These are phyloP conservation scores for Eueremaeus valkanovi DNA, from an alignment of 2,888 invertebrate genomes.

Conservation along the genomic window DNA sequence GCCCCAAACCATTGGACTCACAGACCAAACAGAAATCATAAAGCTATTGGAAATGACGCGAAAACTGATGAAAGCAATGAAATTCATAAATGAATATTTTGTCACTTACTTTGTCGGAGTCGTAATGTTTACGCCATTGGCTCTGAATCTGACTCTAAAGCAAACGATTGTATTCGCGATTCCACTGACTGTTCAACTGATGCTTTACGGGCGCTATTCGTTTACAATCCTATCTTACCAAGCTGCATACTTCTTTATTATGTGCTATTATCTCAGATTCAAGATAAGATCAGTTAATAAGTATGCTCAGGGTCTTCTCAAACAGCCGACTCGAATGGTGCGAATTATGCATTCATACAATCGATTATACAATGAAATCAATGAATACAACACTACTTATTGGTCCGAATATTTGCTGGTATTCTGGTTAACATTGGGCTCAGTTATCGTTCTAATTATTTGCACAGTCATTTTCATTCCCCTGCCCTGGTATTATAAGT, in stretches of 20 bases:
- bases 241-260: background rate
- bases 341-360: background rate
- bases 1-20: background rate
- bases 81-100: background rate
- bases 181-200: background rate
- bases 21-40: background rate
- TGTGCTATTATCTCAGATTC: background rate
- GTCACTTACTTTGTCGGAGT: background rate
- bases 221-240: background rate
- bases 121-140: too few relatives aligned
- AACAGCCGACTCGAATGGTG: background rate
- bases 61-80: background rate
- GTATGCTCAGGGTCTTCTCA: background rate
- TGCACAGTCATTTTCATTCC: background rate
- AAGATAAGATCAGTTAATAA: background rate
- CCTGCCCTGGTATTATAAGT: background rate
- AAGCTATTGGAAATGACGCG: background rate
- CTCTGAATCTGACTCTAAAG: too few relatives aligned
- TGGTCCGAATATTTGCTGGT: background rate
- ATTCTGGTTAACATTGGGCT: background rate
- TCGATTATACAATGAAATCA: background rate
- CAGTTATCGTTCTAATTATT: background rate
- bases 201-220: background rate
- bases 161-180: background rate
- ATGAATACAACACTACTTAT: constrained; percentile 1